Evolutionary conservation across 2,113 vertebrate genomes (phyloP), one percentile per base, ranked within the genome.

Genomic region (Leptobrachium leishanense): DNA sequence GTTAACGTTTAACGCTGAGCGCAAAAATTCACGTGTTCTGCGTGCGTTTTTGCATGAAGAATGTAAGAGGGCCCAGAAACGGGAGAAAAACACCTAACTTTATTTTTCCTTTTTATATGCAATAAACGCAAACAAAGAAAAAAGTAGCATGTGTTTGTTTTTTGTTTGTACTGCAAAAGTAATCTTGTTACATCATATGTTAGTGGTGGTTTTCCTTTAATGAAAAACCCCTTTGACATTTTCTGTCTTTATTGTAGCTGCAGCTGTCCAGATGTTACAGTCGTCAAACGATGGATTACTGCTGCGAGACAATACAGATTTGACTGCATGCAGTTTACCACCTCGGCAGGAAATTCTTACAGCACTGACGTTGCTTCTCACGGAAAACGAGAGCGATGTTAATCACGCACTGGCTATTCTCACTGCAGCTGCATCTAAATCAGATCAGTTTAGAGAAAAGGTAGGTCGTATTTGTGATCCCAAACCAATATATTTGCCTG

Each of bases 391-490:
- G 86, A 87, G 86, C 3, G 90, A 91, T 79, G 88, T 96, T 71
- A 92, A 85, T 57, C 92, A 95, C 81, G 93, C 93, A 0, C 91
- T 93, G 46, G 87, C 86, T 0, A 85, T 91, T 2, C 94, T 94
- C 87, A 86, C 98, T 84, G 88, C 89, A 15, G 89, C 94, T 40
- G 94, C 94, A 6, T 87, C 93, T 43, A 88, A 91, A 72, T 90
- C 91, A 53, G 82, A 86, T 81, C 88, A 89, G 82, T 98, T 98
- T 91, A 94, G 95, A 88, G 91, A 92, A 86, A 96, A 96, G 92
- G 98, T 98, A 87, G 86, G 92, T 75, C 1, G 1, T 20, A 81
- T 66, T 43, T 62, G 12, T 62, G n/a, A 50, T 15, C 46, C 4
- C 20, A 31, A 31, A 31, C 20, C 20, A 31, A 31, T 31, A 31